Base-by-base conservation (phyloP, 2,797 vertebrate species). In the Semaprochilodus insignis region DNA sequence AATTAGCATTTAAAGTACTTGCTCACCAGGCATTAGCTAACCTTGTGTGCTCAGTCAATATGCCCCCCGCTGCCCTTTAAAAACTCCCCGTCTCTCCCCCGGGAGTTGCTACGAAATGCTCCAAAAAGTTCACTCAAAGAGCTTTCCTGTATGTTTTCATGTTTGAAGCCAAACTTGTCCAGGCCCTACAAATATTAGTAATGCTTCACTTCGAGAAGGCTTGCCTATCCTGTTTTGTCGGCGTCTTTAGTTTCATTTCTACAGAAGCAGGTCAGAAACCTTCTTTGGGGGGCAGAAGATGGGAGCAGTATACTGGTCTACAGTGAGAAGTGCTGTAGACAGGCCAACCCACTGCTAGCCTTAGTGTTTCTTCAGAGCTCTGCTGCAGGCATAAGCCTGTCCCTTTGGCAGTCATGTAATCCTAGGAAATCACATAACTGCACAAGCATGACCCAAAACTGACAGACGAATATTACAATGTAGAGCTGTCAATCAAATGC, bases 1-100 rank as follows among this genome's bases (percentile, higher is more conserved):
- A 93, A 94, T 94, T 94, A 93, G 92, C 93, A 94, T 94, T 92
- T 92, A 93, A 93, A 94, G 91, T 91, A 93, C 85, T 87, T 86
- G 82, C 91, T 90, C 90, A 87, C 82, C 90, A 87, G 89, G 91
- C 90, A 85, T 91, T 87, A 91, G 88, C 87, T 88, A 89, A 93
- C 91, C 92, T 93, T 84, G 88, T 85, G 90, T 85, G 87, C 90
- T 87, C 91, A 90, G 90, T 83, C 92, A 91, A 86, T 88, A 89
- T 91, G 87, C 63, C n/a, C 88, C 91, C 92, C 10, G 87, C 91
- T 87, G 91, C 81, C 83, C 88, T 85, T 85, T 62, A 60, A 88
- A 89, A 88, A 88, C 66, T 83, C 66, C 84, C 67, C 57, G 59
- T 78, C 73, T 78, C 81, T 83, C 78, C 63, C 85, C 78, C 66